Evolutionary conservation across 2,113 vertebrate species (phyloP), one percentile per base, ranked within the genome.

Genomic region (Plotosus lineatus): DNA sequence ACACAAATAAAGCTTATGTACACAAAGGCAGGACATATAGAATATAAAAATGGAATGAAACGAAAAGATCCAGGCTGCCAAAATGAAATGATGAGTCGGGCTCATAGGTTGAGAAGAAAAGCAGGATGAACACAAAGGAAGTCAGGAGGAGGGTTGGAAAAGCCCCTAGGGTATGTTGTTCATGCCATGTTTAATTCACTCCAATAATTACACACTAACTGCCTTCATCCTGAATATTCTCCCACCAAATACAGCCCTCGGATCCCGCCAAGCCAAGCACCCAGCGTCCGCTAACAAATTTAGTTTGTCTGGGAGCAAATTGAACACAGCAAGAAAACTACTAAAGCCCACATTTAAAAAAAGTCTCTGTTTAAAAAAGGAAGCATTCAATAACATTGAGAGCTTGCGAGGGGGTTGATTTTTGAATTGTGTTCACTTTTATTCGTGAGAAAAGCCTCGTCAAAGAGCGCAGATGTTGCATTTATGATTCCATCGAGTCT

Each of bases 161-260:
- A 83, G 80, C 85, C 77, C 90, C 87, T 87, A 74, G 63, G 87
- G 90, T 89, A 86, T 85, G 75, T 87, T 88, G 87, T 89, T 90
- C 89, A 88, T 85, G 90, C 87, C 89, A 89, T 74, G 91, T 93
- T 90, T 88, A 87, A 92, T 92, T 93, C 91, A 86, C 88, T 90
- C 86, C 88, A 83, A 88, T 92, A 91, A 92, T 93, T 90, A 90
- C 88, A 88, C 88, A 90, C 92, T 92, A 88, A 89, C 89, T 87
- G 88, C 83, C 82, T 88, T 83, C 63, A 42, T 86, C 66, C 80
- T 48, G 42, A 55, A 78, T 73, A 85, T 84, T 83, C 84, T 78
- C 87, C 80, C 82, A 86, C 88, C 85, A 91, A 90, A 90, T 88
- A 85, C 83, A 89, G 85, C 80, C 85, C 78, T 85, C 86, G 85